Conservation (phyloP, 2,113 vertebrate genomes). For the Ptychochromis oligacanthus region DNA sequence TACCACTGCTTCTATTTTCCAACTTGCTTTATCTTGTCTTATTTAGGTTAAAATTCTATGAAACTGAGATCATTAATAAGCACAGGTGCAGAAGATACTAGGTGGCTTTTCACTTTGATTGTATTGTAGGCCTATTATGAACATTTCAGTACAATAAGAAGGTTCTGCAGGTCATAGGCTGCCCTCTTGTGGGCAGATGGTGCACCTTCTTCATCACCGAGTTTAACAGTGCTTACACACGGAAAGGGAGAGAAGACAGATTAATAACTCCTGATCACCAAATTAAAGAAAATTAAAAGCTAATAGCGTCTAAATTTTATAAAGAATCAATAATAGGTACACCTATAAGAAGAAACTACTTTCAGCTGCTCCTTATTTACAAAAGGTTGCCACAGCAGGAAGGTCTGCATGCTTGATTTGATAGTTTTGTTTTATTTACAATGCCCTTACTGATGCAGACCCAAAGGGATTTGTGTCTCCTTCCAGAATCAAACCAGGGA, state of each 20-base stretch:
- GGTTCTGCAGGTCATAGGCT: not conserved
- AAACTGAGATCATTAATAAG: not conserved
- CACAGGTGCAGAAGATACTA: too few species aligned
- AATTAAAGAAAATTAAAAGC: not conserved
- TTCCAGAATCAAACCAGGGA: too few species aligned
- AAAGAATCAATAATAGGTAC: not conserved
- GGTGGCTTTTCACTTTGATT: not conserved
- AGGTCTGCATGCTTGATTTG: too few species aligned
- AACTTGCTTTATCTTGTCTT: not conserved
- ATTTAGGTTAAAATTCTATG: not conserved
- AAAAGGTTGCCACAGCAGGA: too few species aligned
- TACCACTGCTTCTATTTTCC: not conserved
- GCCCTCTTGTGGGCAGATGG: constrained; percentile 30
- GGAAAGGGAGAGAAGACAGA: not conserved
- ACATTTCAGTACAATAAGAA: not conserved
- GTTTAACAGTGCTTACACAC: not conserved
- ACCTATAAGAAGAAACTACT: too few species aligned
- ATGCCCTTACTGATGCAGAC: too few species aligned
- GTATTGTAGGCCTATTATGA: not conserved
- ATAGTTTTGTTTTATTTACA: too few species aligned
- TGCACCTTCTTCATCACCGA: not conserved
- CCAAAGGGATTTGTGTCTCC: too few species aligned
- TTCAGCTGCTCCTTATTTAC: too few species aligned
- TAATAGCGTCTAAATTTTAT: not conserved
- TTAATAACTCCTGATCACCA: not conserved